Evolutionary conservation across 2,888 invertebrate genomes (phyloP), one percentile per base, ranked within the genome.

Genomic region (Subacronicta megacephala): DNA sequence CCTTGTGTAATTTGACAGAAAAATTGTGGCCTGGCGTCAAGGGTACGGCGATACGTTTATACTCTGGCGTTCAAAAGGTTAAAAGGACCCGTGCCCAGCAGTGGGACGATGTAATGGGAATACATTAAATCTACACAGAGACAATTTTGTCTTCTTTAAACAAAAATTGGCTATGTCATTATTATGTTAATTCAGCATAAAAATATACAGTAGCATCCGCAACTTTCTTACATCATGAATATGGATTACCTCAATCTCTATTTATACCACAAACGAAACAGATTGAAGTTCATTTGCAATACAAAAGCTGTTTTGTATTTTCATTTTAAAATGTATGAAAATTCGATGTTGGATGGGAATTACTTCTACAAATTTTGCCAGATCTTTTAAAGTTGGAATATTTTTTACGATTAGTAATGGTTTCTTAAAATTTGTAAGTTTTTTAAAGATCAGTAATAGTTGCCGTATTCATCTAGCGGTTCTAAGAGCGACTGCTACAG

Each of bases 211-310:
- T 33, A 33, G 38, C 36, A 26, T 23, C 36, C 7, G 7, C 1
- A 70, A 62, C 13, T 58, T 63, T 33, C 38, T 66, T 45, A n/a
- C 26, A 26, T n/a, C 47, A 57, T 70, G 65, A 66, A 66, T 66
- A 70, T 66, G 65, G 9, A 66, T 43, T 16, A 42, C 3, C 20
- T 10, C n/a, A 20, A 40, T 33, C 35, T 47, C 40, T 47, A 26
- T 40, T 42, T n/a, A 44, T 20, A 33, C 37, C 29, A 15, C 41
- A 56, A 60, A 40, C 20, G 40, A 40, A 60, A 61, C 43, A 36
- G 31, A 50, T 66, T 53, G 55, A 61, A 50, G 33, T 53, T 43
- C 35, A 66, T 72, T 66, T 54, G 40, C 51, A 66, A 72, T 41
- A 66, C 62, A 55, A 62, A n/a, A 71, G n/a, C 12, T 38, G 31